phyloP scores from a whole-genome alignment of 1,140 invertebrate genomes.

The Palaemon carinicauda region DNA sequence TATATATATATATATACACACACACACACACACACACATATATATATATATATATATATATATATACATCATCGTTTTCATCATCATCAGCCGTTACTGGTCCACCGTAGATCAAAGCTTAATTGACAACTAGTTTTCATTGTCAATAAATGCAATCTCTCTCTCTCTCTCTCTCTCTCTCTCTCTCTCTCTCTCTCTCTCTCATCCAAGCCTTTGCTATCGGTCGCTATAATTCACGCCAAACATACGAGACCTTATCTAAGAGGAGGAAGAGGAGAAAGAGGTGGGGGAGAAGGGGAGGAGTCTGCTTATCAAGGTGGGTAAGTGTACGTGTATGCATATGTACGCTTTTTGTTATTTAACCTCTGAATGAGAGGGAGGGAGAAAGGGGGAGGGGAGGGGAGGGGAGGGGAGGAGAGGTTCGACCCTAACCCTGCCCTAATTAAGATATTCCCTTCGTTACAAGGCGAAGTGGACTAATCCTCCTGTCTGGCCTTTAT shows the following conservation, averaged over 20 bases:
- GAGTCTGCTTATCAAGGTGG: not conserved
- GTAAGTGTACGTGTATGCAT: too few species aligned
- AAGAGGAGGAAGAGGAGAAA: not conserved
- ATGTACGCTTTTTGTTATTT: too few species aligned
- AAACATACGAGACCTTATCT: slow-evolving; percentile 28
- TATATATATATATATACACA: too few species aligned
- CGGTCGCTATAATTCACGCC: slow-evolving; percentile 29
- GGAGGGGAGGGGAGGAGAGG: too few species aligned
- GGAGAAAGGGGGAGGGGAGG: too few species aligned
- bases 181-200: slow-evolving; percentile 1
- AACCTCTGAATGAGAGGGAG: too few species aligned
- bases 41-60: too few species aligned
- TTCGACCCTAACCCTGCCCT: not conserved
- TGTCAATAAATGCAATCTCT: not conserved
- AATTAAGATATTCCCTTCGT: slow-evolving; percentile 31
- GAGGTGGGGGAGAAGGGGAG: not conserved
- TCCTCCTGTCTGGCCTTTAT: not conserved
- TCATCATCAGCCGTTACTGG: too few species aligned
- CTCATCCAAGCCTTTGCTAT: not conserved
- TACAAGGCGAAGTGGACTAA: slow-evolving; percentile 27
- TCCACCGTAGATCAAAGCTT: too few species aligned
- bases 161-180: not conserved
- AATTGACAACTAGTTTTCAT: not conserved
- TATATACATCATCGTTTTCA: not conserved
- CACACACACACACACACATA: too few species aligned